Conservation (phyloP, 2,797 vertebrate species). For the Mormyrus proboscirostris region DNA sequence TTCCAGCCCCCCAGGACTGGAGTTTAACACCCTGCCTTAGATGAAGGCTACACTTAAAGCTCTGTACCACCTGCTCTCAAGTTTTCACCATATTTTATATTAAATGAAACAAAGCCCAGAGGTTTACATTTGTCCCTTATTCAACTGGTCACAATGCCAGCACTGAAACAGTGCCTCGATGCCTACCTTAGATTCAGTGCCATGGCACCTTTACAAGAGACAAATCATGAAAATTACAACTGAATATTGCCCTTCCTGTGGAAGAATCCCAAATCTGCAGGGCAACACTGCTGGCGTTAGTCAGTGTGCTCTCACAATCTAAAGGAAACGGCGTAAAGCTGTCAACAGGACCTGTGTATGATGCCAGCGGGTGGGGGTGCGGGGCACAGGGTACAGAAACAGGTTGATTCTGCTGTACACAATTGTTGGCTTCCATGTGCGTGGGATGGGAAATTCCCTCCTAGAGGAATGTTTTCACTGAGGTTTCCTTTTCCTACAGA, state of each 20-base stretch:
- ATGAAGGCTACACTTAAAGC: background rate
- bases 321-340: background rate
- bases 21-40: background rate
- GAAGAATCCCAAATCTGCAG: background rate
- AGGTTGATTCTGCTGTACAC: background rate
- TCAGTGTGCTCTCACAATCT: background rate
- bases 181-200: background rate
- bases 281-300: background rate
- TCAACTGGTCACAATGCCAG: background rate
- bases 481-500: slow-evolving; percentile 2
- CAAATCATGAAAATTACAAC: background rate
- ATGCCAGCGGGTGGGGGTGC: background rate
- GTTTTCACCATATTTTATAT: background rate
- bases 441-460: background rate
- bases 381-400: background rate
- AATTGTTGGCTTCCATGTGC: background rate
- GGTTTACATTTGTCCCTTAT: background rate
- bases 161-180: background rate
- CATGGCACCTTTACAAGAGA: background rate
- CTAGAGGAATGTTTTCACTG: slow-evolving; percentile 1
- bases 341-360: background rate
- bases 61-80: background rate
- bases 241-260: background rate
- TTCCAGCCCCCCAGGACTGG: background rate
- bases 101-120: background rate